These are phyloP conservation scores for Melanotaenia duboulayi DNA, from an alignment of 2,113 vertebrate genomes.

Conservation along the genomic window DNA sequence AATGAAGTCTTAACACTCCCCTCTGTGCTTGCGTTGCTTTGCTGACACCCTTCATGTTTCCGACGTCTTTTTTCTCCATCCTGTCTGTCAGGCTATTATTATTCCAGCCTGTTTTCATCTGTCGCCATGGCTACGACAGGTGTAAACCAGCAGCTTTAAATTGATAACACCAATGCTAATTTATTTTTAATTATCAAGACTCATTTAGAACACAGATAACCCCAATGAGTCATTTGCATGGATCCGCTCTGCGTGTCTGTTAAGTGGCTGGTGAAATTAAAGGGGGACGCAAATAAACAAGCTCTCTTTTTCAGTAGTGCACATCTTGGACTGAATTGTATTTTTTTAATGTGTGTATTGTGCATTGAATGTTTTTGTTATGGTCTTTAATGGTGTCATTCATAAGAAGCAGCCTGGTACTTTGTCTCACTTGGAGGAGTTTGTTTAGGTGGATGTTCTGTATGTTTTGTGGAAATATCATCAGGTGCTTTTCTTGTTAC, in stretches of 20 bases:
- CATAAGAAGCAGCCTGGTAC: background rate
- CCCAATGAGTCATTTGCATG: conserved; percentile 52
- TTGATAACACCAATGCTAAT: conserved; percentile 68
- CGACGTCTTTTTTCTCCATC: conserved; percentile 25
- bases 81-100: conserved; percentile 50
- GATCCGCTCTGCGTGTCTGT: conserved; percentile 53
- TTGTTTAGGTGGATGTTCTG: conserved; percentile 7
- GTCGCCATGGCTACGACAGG: conserved; percentile 71
- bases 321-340: conserved; percentile 1
- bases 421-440: conserved; percentile 14
- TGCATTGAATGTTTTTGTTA: conserved; percentile 17
- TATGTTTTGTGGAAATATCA: background rate
- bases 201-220: conserved; percentile 68
- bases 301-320: conserved; percentile 5
- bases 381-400: conserved; percentile 8
- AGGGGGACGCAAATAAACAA: conserved; percentile 56
- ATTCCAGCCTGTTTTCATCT: conserved; percentile 54
- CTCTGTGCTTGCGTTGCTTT: conserved; percentile 13
- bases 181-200: conserved; percentile 72
- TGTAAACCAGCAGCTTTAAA: conserved; percentile 67
- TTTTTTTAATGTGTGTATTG: conserved; percentile 2
- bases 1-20: conserved; percentile 20
- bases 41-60: conserved; percentile 35
- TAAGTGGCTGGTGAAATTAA: conserved; percentile 68
- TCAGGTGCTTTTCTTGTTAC: conserved; percentile 12